Evolutionary conservation across 2,797 vertebrate genomes (phyloP), one percentile per base, ranked within the genome.

Genomic region (Sebastes nivosus): DNA sequence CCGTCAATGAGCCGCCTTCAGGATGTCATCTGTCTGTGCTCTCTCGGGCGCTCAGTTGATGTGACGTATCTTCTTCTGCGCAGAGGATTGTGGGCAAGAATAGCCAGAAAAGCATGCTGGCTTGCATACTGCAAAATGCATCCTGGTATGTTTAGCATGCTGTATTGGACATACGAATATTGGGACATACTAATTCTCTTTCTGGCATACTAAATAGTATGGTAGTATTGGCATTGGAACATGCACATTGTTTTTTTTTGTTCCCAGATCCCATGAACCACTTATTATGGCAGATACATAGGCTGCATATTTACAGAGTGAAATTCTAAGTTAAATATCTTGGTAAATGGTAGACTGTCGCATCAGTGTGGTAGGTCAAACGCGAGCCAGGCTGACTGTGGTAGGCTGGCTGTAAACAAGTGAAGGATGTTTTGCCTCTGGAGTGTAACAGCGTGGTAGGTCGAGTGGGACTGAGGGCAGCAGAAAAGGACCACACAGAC

Each of bases 401-500:
- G 88, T 80, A 79, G 91, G 91, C 84, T 81, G 72, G 72, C 78
- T 50, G 69, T 66, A 64, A 74, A 72, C 67, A 69, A 65, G 36
- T 50, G 50, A 68, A 74, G 57, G 72, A 67, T 50, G 38, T 67
- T 85, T 67, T 80, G 60, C 70, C 24, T 42, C 46, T 64, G 65
- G 24, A 67, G 54, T 76, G 68, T 24, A 54, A 63, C 79, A 68
- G 75, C 67, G 80, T 75, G 82, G 85, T 83, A 70, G 73, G 85
- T 72, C 73, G 20, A 29, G 36, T 52, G 59, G 32, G 29, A 32
- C 16, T 64, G 57, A 76, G 24, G n/a, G 57, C 63, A 65, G 65
- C 42, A 83, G 69, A 71, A 75, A 65, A 67, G 82, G 90, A 92
- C 90, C 90, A 89, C 91, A 90, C 90, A 92, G 71, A 69, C 68